phyloP scores from a whole-genome alignment of 2,888 invertebrate species.

The Epistrophella euchroma region DNA sequence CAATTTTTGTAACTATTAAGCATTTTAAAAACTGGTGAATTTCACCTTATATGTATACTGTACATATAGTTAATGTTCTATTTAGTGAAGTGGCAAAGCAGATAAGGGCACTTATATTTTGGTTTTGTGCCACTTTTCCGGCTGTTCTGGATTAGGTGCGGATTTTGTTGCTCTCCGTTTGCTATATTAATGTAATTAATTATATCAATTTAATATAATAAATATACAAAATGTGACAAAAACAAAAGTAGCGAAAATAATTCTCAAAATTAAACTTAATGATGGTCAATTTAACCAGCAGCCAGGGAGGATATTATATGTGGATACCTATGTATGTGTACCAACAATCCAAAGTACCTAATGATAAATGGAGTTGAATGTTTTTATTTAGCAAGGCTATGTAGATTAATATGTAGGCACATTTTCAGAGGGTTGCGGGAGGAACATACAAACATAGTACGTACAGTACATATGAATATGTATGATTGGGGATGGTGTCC shows the following conservation, averaged over 20 bases:
- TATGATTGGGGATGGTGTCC: neutral
- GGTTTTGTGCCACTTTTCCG: conserved; percentile 59
- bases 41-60: too few relatives aligned
- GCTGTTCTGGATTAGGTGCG: conserved; percentile 34
- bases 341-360: conserved; percentile 13
- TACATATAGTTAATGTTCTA: neutral
- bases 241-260: conserved; percentile 77
- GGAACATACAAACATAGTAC: neutral
- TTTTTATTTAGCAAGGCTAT: neutral
- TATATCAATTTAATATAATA: conserved; percentile 67
- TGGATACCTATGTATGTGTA: neutral
- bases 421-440: conserved; percentile 5
- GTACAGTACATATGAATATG: neutral
- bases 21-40: neutral
- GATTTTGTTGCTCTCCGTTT: conserved; percentile 3
- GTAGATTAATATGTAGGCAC: neutral
- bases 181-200: conserved; percentile 77
- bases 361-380: conserved; percentile 23
- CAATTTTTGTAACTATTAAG: neutral
- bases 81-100: conserved; percentile 43
- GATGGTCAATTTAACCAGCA: conserved; percentile 69
- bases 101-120: conserved; percentile 49
- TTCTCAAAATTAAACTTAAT: conserved; percentile 77
- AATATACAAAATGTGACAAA: conserved; percentile 78
- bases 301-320: neutral